Conservation (phyloP, 2,797 vertebrate species). For the Kryptolebias ocellatus region DNA sequence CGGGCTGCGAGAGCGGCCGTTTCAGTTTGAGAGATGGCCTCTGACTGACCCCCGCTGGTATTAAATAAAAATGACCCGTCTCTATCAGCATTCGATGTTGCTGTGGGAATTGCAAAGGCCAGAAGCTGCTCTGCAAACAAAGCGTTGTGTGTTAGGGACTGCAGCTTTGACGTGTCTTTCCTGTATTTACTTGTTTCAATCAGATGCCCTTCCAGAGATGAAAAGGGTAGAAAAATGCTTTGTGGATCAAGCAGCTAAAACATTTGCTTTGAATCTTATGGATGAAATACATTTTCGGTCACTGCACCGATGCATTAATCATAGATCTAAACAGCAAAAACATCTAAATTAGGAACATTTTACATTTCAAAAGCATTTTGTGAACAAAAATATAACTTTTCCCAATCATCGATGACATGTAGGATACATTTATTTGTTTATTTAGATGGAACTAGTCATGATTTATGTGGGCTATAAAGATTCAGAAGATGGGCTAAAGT, state of each 20-base stretch:
- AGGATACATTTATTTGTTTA: not conserved
- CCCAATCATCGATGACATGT: not conserved
- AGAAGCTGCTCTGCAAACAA: slow-evolving; percentile 37
- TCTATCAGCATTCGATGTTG: slow-evolving; percentile 65
- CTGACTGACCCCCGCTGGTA: slow-evolving; percentile 58
- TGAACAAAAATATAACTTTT: not conserved
- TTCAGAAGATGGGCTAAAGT: not conserved
- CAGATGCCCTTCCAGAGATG: slow-evolving; percentile 19
- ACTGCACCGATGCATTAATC: not conserved
- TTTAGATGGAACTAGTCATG: not conserved
- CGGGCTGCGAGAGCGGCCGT: slow-evolving; percentile 25
- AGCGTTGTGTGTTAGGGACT: slow-evolving; percentile 36
- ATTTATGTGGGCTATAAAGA: not conserved
- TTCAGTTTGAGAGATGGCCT: slow-evolving; percentile 58
- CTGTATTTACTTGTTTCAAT: slow-evolving; percentile 20
- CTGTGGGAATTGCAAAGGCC: slow-evolving; percentile 32
- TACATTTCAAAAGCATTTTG: not conserved
- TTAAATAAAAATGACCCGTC: slow-evolving; percentile 49
- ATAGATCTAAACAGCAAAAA: not conserved
- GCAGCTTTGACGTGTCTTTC: slow-evolving; percentile 32
- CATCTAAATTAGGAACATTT: not conserved
- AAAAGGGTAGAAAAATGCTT: slow-evolving; percentile 15
- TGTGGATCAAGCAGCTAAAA: not conserved
- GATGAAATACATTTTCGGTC: not conserved
- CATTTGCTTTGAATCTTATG: slow-evolving; percentile 6